These are phyloP conservation scores for Zygaena filipendulae DNA, from an alignment of 2,888 invertebrate genomes.

Conservation along the genomic window DNA sequence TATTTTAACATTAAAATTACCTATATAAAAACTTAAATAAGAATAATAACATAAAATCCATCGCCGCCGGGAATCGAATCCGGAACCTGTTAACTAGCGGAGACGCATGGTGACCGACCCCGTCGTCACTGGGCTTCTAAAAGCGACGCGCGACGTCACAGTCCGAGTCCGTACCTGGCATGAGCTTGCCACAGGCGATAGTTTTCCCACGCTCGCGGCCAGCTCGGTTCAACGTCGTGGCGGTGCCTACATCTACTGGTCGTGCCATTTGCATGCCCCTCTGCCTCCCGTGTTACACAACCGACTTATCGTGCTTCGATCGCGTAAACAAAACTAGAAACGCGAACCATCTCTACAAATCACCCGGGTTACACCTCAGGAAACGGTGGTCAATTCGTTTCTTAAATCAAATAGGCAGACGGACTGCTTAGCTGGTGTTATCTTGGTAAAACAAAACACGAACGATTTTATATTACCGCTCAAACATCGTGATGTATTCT, in stretches of 20 bases:
- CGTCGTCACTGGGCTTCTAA: too few relatives aligned
- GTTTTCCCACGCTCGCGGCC: slow-evolving; percentile 66
- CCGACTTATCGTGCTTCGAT: slow-evolving; percentile 21
- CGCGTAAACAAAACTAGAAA: slow-evolving; percentile 7
- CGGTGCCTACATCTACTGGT: slow-evolving; percentile 47
- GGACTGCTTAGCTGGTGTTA: too few relatives aligned
- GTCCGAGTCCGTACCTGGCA: slow-evolving; percentile 39
- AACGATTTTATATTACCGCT: too few relatives aligned
- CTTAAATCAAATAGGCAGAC: slow-evolving; percentile 38
- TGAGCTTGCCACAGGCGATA: slow-evolving; percentile 63
- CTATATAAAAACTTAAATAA: too few relatives aligned
- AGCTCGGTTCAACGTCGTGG: slow-evolving; percentile 37
- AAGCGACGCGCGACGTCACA: too few relatives aligned
- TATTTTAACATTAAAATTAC: too few relatives aligned
- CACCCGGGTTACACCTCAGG: slow-evolving; percentile 23
- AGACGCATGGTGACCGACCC: too few relatives aligned
- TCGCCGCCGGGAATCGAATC: too few relatives aligned
- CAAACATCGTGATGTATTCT: too few relatives aligned
- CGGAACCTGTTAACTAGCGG: too few relatives aligned
- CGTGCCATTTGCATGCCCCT: slow-evolving; percentile 64
- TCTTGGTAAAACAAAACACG: too few relatives aligned
- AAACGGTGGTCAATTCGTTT: slow-evolving; percentile 33
- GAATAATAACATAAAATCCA: too few relatives aligned
- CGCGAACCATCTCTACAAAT: slow-evolving; percentile 22
- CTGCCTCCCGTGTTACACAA: slow-evolving; percentile 54